Conservation (phyloP, 2,113 vertebrate genomes). For the Clinocottus analis region DNA sequence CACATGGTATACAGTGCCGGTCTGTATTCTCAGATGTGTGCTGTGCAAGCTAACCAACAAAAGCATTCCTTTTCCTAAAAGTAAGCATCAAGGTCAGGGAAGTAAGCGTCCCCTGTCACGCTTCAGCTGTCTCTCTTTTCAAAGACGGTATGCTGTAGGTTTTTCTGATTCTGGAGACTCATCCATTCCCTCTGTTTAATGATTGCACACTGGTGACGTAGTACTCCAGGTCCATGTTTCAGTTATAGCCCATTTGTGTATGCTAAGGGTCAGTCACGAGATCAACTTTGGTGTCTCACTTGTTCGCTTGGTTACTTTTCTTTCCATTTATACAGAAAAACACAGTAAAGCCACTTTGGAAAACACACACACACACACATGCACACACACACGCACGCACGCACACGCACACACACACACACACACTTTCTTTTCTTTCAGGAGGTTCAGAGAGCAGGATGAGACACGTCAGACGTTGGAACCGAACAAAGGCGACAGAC, state of each 20-base stretch:
- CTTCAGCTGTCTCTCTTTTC: background rate
- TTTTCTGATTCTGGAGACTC: conserved; percentile 18
- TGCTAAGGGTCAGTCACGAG: background rate
- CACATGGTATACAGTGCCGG: background rate
- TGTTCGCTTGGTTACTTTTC: background rate
- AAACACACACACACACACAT: no score
- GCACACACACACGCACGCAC: no score
- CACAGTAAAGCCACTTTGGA: background rate
- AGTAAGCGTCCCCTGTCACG: background rate
- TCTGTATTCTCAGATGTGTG: background rate
- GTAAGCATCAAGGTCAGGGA: conserved; percentile 1
- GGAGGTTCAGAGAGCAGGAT: no score
- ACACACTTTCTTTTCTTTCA: no score
- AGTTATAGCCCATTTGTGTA: background rate
- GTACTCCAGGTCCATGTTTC: background rate
- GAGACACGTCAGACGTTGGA: no score
- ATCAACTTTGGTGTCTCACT: background rate
- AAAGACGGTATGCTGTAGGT: background rate
- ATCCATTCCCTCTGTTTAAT: conserved; percentile 10
- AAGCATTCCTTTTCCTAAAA: background rate
- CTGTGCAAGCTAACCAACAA: background rate
- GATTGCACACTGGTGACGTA: conserved; percentile 7
- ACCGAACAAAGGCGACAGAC: no score
- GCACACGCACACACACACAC: no score
- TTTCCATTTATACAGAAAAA: background rate